Percentiles rank a stretch among this genome's conserved stretches.
phyloP scores from a whole-genome alignment of 2,797 vertebrate genomes.

The Ciconia nigra region DNA sequence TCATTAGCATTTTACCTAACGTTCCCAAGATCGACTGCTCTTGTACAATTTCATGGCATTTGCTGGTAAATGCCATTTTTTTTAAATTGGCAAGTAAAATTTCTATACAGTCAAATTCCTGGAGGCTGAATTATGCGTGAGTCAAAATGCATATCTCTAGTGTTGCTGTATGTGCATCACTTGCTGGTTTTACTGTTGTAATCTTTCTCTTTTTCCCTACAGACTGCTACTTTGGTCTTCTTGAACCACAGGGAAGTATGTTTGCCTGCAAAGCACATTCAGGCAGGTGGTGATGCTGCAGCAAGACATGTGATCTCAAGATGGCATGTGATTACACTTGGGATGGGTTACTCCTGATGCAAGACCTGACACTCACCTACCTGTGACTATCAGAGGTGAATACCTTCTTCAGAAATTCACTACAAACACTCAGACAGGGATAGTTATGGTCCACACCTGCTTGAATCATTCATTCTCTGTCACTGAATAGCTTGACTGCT shows the following conservation, averaged over 20 bases:
- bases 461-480: background rate
- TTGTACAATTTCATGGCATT: background rate
- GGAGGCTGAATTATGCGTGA: background rate
- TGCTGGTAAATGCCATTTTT: slow-evolving; percentile 1
- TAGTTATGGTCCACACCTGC: background rate
- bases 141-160: background rate
- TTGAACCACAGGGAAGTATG: background rate
- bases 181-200: background rate
- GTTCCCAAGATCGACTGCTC: background rate
- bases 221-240: background rate
- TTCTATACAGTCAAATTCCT: background rate
- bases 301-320: background rate
- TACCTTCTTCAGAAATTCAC: background rate
- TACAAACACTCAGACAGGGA: background rate
- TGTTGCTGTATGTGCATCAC: background rate
- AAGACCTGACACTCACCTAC: background rate
- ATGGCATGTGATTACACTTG: background rate
- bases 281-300: background rate
- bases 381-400: background rate
- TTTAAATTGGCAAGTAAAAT: background rate
- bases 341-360: background rate
- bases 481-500: background rate
- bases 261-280: background rate
- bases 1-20: background rate
- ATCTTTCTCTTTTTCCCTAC: background rate